Percentiles rank a stretch among this genome's conserved stretches.
Conservation (phyloP, 1,140 invertebrate genomes). For the Phenacoccus solenopsis region DNA sequence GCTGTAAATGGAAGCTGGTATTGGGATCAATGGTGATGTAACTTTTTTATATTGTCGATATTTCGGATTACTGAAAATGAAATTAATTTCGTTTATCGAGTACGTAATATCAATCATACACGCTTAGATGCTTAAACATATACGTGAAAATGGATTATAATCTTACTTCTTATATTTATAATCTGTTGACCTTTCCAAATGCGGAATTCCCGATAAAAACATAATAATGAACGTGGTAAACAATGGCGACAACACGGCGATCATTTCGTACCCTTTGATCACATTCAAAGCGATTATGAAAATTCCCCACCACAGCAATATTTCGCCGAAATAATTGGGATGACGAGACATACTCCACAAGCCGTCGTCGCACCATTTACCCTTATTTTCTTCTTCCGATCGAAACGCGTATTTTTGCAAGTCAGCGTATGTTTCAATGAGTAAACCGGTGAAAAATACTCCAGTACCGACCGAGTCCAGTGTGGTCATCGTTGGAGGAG, state of each 20-base stretch:
- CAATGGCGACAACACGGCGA: slow-evolving; percentile 72
- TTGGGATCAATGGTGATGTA: slow-evolving; percentile 74
- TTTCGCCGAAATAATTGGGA: slow-evolving; percentile 93
- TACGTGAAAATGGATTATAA: background rate
- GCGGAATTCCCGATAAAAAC: slow-evolving; percentile 73
- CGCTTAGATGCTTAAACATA: background rate
- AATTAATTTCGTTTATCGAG: too few species aligned
- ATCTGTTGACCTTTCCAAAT: slow-evolving; percentile 71
- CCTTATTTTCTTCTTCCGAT: slow-evolving; percentile 70
- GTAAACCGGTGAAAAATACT: slow-evolving; percentile 66
- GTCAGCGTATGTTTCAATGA: slow-evolving; percentile 80
- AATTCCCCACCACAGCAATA: slow-evolving; percentile 85
- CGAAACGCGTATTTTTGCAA: slow-evolving; percentile 81
- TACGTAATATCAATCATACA: too few species aligned
- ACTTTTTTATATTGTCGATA: slow-evolving; percentile 75
- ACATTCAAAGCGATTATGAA: slow-evolving; percentile 80
- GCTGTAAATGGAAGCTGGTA: slow-evolving; percentile 68
- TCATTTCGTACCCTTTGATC: slow-evolving; percentile 64
- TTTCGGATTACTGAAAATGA: slow-evolving; percentile 56
- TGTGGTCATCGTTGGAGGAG: slow-evolving; percentile 68
- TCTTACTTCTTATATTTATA: slow-evolving; percentile 75
- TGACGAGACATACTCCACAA: slow-evolving; percentile 81
- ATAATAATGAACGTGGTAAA: slow-evolving; percentile 79
- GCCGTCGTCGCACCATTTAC: slow-evolving; percentile 80
- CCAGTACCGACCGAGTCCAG: slow-evolving; percentile 71